Evolutionary conservation across 64 coral and sea anemone species (phyloP), one percentile per base, ranked within the genome.

Genomic region (Porites australiensis): DNA sequence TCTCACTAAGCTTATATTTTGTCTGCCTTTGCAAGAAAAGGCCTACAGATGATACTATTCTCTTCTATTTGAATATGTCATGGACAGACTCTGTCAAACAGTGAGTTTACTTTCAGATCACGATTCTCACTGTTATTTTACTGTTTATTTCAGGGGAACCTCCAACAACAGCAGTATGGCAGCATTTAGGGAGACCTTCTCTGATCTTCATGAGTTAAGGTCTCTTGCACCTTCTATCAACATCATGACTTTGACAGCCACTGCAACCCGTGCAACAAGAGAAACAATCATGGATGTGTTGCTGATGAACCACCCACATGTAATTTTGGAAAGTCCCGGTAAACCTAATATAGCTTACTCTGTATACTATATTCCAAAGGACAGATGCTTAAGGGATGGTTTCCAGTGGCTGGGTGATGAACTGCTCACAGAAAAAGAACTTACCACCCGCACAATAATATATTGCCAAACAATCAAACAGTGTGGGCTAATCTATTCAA

Each of bases 401-500:
- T 89, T 94, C 60, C 11, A 88, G 70, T 94, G 86, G 92, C 61
- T 88, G 53, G 52, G 58, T 13, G 50, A 82, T 63, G 86, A 88
- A 73, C 14, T 82, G 5, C 27, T 60, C 18, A 68, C 82, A 77
- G 58, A 85, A 45, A 88, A 88, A 72, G 76, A 60, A 6, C 61
- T 9, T 18, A 43, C 69, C 15, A n/a, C 77, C 51, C 9, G 51
- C 3, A 95, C 93, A 23, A 95, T 95, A 23, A 86, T 95, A 46
- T 95, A 95, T 45, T 95, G 93, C 45, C 87, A 95, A 37, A 95
- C 93, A 27, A 95, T 95, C 58, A 94, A 44, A 27, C 93, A 94
- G 13, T 94, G 93, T 77, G 12, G 66, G 22, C 9, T 94, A 2
- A 49, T 94, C 3, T 94, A 94, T 65, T 57, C 79, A 6, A 90